Percentiles rank a stretch among this genome's conserved stretches.
phyloP scores from a whole-genome alignment of 2,797 vertebrate species.

The Chelonia mydas region DNA sequence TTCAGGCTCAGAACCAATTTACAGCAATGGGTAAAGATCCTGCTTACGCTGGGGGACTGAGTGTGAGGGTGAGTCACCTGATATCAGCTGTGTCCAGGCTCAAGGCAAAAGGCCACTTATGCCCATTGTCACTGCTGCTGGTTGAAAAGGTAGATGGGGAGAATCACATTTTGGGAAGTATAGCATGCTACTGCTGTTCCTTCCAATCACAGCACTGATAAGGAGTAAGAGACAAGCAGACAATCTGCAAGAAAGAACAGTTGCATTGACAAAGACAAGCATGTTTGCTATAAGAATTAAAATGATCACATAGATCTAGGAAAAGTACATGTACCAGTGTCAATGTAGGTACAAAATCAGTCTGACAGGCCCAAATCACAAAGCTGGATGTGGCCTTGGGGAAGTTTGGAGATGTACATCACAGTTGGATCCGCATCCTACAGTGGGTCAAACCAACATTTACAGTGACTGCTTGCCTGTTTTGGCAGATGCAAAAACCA shows the following conservation, averaged over 20 bases:
- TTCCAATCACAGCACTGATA: not conserved
- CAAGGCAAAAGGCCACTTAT: not conserved
- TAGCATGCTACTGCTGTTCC: not conserved
- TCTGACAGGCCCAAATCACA: not conserved
- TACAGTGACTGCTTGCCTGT: not conserved
- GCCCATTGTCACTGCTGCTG: accelerated
- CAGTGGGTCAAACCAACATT: not conserved
- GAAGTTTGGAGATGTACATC: not conserved
- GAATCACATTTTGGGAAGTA: not conserved
- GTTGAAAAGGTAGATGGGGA: not conserved
- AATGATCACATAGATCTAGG: not conserved
- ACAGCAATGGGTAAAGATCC: slow-evolving; percentile 24
- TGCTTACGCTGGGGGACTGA: not conserved
- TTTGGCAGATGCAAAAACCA: slow-evolving; percentile 17
- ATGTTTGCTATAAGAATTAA: not conserved
- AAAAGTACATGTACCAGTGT: not conserved
- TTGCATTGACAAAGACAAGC: not conserved
- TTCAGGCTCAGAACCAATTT: not conserved
- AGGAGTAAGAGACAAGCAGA: not conserved
- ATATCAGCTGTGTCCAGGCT: slow-evolving; percentile 4
- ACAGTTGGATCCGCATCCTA: not conserved
- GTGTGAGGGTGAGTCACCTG: not conserved
- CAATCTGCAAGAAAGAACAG: not conserved
- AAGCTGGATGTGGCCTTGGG: not conserved
- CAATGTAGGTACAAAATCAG: not conserved